phyloP scores from a whole-genome alignment of 1,140 invertebrate genomes.

The Scaptomyza graminum region DNA sequence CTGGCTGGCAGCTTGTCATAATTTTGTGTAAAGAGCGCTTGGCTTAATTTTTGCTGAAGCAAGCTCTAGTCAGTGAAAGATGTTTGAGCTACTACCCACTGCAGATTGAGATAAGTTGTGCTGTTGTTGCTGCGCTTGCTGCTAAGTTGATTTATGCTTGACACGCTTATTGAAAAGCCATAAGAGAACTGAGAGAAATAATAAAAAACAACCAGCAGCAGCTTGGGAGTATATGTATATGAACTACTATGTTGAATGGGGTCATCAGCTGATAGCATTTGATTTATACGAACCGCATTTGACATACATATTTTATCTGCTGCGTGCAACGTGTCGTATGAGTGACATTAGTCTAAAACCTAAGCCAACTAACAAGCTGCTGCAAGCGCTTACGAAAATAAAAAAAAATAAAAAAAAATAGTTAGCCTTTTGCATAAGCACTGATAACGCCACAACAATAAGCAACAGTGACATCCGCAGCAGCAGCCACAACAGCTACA shows the following conservation, averaged over 20 bases:
- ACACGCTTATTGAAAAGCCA: slow-evolving; percentile 80
- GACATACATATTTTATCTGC: slow-evolving; percentile 78
- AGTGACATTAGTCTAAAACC: slow-evolving; percentile 71
- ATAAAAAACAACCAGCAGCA: slow-evolving; percentile 9
- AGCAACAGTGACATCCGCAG: slow-evolving; percentile 47
- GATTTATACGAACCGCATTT: slow-evolving; percentile 74
- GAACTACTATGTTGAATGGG: slow-evolving; percentile 43
- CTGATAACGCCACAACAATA: slow-evolving; percentile 77
- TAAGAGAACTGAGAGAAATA: slow-evolving; percentile 30
- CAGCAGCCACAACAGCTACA: slow-evolving; percentile 17
- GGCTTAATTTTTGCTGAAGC: slow-evolving; percentile 59
- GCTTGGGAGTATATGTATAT: neutral
- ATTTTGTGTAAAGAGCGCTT: slow-evolving; percentile 55
- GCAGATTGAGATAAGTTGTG: slow-evolving; percentile 70
- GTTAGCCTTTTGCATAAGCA: slow-evolving; percentile 69
- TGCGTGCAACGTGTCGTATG: slow-evolving; percentile 75
- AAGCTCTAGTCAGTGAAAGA: slow-evolving; percentile 45
- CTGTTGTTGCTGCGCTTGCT: neutral
- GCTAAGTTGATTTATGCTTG: slow-evolving; percentile 73
- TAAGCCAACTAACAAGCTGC: slow-evolving; percentile 67
- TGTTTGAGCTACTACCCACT: slow-evolving; percentile 40
- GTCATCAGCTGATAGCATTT: slow-evolving; percentile 78
- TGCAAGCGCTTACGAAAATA: slow-evolving; percentile 28
- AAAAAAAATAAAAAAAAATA: slow-evolving; percentile 38
- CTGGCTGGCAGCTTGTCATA: slow-evolving; percentile 66